Base-by-base conservation (phyloP, 2,888 invertebrate genomes). In the Diloba caeruleocephala region DNA sequence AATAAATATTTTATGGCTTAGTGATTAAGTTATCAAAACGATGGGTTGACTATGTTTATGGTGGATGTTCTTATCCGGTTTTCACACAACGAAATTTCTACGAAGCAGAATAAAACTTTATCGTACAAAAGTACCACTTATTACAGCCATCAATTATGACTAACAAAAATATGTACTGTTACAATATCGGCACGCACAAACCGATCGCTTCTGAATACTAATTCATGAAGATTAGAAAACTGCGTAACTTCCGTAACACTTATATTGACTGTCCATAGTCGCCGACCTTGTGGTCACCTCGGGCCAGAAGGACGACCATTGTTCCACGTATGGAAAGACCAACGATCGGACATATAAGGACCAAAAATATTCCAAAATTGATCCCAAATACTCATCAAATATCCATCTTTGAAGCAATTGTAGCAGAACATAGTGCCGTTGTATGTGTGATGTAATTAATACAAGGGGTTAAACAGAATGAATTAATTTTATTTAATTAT, bases 221-320 rank as follows among this genome's bases (percentile, higher is more conserved):
- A 70, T 54, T 54, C 49, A 26, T 31, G 23, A 51, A 70, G 66
- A 70, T 72, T 65, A 70, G 73, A 72, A 70, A 70, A 53, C 60
- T 10, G 14, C 25, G 26, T 5, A 33, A 56, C 62, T 73, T 71
- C 74, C 74, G 66, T 72, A 55, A 64, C 43, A 65, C 57, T 62
- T 65, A 51, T 60, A 45, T 62, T 55, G 57, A 48, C 48, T 46
- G 42, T 36, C 64, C 59, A 59, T 60, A 42, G 26, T 26, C 8
- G 21, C 34, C 60, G 71, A 72, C 71, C 71, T 72, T 72, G 71
- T 49, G 52, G 26, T 55, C 64, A 71, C 75, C 76, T 79, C 26
- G 46, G 29, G 7, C 37, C 69, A 63, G 79, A 82, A 85, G 85
- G 85, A 77, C 85, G 77, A 26, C 69, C 49, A 84, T 85, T 85